These are phyloP conservation scores for Homalodisca vitripennis DNA, from an alignment of 1,140 invertebrate species.

Conservation along the genomic window DNA sequence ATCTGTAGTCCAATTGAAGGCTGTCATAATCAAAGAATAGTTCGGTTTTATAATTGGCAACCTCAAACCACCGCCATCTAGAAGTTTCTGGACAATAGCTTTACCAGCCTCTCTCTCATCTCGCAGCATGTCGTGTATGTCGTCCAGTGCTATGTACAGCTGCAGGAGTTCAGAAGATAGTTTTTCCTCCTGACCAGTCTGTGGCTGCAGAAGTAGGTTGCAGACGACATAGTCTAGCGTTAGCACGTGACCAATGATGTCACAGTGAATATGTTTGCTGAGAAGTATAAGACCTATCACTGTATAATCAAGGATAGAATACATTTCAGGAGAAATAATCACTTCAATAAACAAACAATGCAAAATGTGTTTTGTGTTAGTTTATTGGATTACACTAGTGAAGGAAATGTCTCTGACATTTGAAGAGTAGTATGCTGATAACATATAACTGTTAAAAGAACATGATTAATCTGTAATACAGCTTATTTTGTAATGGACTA, in stretches of 20 bases:
- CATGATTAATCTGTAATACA: too few species aligned
- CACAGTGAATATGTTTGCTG: too few species aligned
- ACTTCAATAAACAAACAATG: too few species aligned
- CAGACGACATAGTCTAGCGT: not conserved
- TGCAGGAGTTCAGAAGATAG: not conserved
- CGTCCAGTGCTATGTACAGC: not conserved
- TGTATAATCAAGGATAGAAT: too few species aligned
- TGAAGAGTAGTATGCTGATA: too few species aligned
- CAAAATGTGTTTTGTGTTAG: too few species aligned
- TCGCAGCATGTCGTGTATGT: conserved; percentile 2
- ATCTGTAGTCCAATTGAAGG: conserved; percentile 12
- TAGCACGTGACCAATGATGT: not conserved
- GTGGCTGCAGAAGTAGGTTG: not conserved
- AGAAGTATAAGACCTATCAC: too few species aligned
- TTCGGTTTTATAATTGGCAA: not conserved
- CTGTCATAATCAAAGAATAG: not conserved
- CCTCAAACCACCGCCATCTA: not conserved
- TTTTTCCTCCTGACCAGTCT: not conserved
- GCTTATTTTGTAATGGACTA: too few species aligned
- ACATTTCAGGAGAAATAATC: too few species aligned
- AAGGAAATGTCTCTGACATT: too few species aligned
- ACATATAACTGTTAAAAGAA: too few species aligned
- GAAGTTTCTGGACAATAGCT: not conserved
- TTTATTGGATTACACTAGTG: too few species aligned
- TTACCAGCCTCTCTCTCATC: not conserved